Conservation (phyloP, 1,140 invertebrate genomes). For the Rhagoletis zephyria region DNA sequence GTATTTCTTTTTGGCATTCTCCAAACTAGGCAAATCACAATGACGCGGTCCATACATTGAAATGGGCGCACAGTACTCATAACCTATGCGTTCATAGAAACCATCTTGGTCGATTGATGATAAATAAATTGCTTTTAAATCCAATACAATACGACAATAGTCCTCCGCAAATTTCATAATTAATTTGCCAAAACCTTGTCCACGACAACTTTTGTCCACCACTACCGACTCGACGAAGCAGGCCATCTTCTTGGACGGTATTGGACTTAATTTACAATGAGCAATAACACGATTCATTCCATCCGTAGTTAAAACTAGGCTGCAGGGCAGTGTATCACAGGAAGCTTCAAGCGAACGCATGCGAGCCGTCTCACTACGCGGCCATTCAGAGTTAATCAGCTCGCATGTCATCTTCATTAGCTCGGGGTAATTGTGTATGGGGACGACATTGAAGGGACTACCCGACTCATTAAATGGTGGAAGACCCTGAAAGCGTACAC, state of each 20-base stretch:
- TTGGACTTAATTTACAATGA: conserved; percentile 82
- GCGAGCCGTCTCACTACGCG: conserved; percentile 82
- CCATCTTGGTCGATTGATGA: conserved; percentile 84
- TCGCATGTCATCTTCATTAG: conserved; percentile 79
- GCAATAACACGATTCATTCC: conserved; percentile 78
- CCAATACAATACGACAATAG: conserved; percentile 78
- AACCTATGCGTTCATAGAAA: conserved; percentile 85
- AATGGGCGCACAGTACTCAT: conserved; percentile 80
- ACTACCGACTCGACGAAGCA: conserved; percentile 86
- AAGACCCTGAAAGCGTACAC: conserved; percentile 67
- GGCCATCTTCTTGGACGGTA: conserved; percentile 78
- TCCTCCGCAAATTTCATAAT: conserved; percentile 82
- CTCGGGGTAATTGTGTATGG: conserved; percentile 81
- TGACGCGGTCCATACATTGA: conserved; percentile 77
- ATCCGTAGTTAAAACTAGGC: conserved; percentile 79
- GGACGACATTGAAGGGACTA: conserved; percentile 76
- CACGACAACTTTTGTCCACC: conserved; percentile 79
- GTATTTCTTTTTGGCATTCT: conserved; percentile 72
- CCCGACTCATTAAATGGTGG: conserved; percentile 72
- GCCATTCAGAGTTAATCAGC: conserved; percentile 87
- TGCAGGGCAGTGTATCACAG: conserved; percentile 81
- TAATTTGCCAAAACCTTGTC: conserved; percentile 82
- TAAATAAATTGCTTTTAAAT: conserved; percentile 80
- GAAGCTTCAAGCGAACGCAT: conserved; percentile 81
- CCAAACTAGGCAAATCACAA: conserved; percentile 71